phyloP scores from a whole-genome alignment of 1,140 invertebrate genomes.

The Microplitis mediator region DNA sequence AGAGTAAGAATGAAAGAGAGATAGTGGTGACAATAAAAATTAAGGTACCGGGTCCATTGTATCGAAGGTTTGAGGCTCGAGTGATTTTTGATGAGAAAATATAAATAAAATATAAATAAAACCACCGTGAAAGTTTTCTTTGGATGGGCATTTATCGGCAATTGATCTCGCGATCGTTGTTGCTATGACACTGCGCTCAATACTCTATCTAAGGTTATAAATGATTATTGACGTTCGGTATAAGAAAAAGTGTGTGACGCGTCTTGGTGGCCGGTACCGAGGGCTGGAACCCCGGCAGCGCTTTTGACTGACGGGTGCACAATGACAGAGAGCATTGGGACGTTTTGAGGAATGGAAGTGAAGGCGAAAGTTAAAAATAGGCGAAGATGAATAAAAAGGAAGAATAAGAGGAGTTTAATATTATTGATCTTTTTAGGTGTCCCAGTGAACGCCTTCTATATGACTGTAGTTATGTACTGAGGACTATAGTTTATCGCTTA shows the following conservation, averaged over 20 bases:
- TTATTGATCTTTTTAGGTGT: background rate
- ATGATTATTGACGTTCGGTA: slow-evolving; percentile 41
- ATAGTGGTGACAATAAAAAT: slow-evolving; percentile 24
- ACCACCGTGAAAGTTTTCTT: background rate
- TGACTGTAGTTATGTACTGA: background rate
- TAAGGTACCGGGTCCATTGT: background rate
- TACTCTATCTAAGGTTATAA: slow-evolving; percentile 43
- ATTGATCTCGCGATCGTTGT: background rate
- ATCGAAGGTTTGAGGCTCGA: background rate
- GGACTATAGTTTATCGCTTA: slow-evolving; percentile 7
- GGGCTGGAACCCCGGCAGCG: slow-evolving; percentile 41
- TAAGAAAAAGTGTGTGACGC: background rate
- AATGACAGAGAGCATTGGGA: slow-evolving; percentile 44
- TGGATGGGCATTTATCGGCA: background rate
- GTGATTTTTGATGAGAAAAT: too few relatives aligned
- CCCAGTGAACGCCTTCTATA: slow-evolving; percentile 7
- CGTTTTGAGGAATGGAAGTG: too few relatives aligned
- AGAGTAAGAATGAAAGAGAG: slow-evolving; percentile 17
- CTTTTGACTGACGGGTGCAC: slow-evolving; percentile 56
- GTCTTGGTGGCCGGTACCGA: slow-evolving; percentile 45
- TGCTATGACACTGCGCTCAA: background rate
- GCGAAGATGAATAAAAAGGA: background rate
- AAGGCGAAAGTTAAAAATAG: background rate
- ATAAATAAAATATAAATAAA: background rate
- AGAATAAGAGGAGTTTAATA: background rate